Base-by-base conservation (phyloP, 2,113 vertebrate species). In the Pelecanoides urinatrix region DNA sequence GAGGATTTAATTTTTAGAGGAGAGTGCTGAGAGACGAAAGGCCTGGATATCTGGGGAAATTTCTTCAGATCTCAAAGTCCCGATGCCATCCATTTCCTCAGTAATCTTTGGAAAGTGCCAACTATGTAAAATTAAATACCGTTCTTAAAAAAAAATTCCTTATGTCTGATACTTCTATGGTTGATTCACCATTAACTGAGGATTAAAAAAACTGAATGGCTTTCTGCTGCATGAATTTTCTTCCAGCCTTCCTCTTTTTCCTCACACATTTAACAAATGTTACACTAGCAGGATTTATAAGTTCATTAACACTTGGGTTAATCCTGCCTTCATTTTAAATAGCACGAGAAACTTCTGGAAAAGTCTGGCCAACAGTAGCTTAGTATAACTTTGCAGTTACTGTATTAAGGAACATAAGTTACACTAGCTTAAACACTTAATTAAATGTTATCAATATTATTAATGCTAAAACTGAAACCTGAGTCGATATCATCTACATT, bases 251-350 rank as follows among this genome's bases (percentile, higher is more conserved):
- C 83, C 55, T 88, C 75, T 81, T 85, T 91, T 73, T 56, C 77
- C 47, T 96, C 65, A 75, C 61, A 87, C 34, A 75, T 89, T 95
- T 90, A 87, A 85, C 12, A 85, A 87, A 94, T 90, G 61, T 85
- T 96, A 72, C 40, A 72, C 36, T 75, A 89, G 21, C 7, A 75
- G 49, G 53, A 89, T 91, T 72, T 78, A 6, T 42, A 77, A 87
- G 20, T 88, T 91, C 63, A 72, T 85, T 92, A 91, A 81, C 53
- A 75, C 65, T 63, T 1, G 3, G 19, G 14, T 89, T 91, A 94
- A 68, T 78, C 92, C 44, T 81, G 14, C 21, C 19, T 94, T 84
- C 36, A 2, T 81, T 89, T 78, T 61, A 92, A 87, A 93, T 55
- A 92, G 29, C n/a, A 49, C 71, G 21, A 52, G 61, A 90, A 92